Evolutionary conservation across 2,888 invertebrate genomes (phyloP).

Genomic region (Clostera curtula): DNA sequence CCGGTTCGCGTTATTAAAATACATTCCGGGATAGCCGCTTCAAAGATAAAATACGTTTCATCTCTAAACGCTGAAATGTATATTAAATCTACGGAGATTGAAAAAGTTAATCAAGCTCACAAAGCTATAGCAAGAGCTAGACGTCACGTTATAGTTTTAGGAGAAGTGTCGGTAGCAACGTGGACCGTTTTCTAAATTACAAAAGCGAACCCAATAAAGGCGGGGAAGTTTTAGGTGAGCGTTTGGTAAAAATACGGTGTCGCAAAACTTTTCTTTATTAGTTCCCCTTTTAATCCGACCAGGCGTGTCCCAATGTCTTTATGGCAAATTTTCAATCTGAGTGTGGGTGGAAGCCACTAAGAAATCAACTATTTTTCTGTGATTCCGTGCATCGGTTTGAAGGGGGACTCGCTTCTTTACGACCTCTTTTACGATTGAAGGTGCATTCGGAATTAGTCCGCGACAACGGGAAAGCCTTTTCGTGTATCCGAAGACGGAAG

Average conservation of each 20-base stretch:
- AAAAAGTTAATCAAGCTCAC: constrained; percentile 44
- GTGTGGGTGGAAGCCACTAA: constrained; percentile 72
- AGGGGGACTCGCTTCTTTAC: constrained; percentile 69
- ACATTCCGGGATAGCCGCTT: constrained; percentile 15
- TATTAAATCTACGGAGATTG: constrained; percentile 30
- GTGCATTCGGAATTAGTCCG: constrained; percentile 72
- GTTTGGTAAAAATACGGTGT: constrained; percentile 72
- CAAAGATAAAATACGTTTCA: constrained; percentile 10
- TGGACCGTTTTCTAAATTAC: constrained; percentile 53
- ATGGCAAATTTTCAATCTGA: constrained; percentile 74
- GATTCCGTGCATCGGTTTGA: constrained; percentile 68
- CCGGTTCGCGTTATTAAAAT: constrained; percentile 28
- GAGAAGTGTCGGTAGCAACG: constrained; percentile 37
- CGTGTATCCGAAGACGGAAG: constrained; percentile 66
- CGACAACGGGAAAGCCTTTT: constrained; percentile 64
- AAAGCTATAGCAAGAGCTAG: constrained; percentile 35
- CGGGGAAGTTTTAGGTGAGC: constrained; percentile 62
- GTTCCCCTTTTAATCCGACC: constrained; percentile 71
- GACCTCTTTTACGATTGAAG: constrained; percentile 74
- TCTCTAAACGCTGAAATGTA: constrained; percentile 14
- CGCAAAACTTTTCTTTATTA: constrained; percentile 74
- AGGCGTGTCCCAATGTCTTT: constrained; percentile 73
- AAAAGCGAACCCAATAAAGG: constrained; percentile 60
- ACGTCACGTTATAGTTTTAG: constrained; percentile 40
- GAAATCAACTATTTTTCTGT: constrained; percentile 73